Evolutionary conservation across 2,797 vertebrate genomes (phyloP).

Genomic region (Botia almorhae): DNA sequence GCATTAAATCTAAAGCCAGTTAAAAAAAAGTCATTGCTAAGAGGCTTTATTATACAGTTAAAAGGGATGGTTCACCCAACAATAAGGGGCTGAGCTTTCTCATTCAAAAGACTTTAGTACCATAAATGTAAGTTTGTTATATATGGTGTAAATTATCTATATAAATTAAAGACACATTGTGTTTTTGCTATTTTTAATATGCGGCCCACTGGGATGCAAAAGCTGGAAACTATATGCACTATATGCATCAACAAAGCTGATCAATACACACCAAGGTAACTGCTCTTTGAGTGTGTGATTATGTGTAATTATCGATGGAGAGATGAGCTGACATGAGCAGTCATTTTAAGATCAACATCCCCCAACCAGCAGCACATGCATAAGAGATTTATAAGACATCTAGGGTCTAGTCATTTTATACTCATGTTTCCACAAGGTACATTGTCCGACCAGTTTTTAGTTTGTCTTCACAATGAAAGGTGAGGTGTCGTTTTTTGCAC

Average conservation of each 20-base stretch:
- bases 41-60: too few species aligned
- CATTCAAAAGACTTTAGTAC: background rate
- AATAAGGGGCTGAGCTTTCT: too few species aligned
- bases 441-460: background rate
- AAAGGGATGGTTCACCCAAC: too few species aligned
- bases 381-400: background rate
- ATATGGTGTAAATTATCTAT: background rate
- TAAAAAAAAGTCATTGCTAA: background rate
- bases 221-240: conserved; percentile 29
- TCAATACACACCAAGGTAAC: conserved; percentile 53
- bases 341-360: background rate
- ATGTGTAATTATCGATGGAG: conserved; percentile 39
- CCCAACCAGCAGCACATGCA: background rate
- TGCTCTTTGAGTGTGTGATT: conserved; percentile 23
- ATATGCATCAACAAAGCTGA: conserved; percentile 48
- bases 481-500: background rate
- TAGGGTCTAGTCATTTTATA: too few species aligned
- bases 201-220: conserved; percentile 15
- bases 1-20: conserved; percentile 13
- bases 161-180: background rate
- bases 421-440: background rate
- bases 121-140: background rate
- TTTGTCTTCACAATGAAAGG: background rate
- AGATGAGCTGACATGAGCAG: conserved; percentile 34
- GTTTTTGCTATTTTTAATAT: conserved; percentile 1